Base-by-base conservation (phyloP, 2,113 vertebrate species). In the Sylvilagus bachmani region DNA sequence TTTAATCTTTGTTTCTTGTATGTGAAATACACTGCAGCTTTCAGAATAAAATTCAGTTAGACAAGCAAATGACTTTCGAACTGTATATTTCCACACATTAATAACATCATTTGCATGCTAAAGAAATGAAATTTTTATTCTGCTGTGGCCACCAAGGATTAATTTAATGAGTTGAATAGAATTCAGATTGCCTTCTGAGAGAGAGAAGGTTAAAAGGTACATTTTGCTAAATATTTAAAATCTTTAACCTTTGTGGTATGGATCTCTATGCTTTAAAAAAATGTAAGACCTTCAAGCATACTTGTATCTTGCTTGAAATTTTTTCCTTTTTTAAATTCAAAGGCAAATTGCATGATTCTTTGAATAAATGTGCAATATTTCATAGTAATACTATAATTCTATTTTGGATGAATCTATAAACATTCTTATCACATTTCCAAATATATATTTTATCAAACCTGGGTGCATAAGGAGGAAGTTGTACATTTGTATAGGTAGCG, bases 221-320 rank as follows among this genome's bases (percentile, higher is more conserved):
- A 98, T 97, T 97, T 97, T 98, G 70, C 93, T 98, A 98, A 98
- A 98, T 98, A 98, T 98, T 98, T 98, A 97, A 98, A 98, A 93
- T 98, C 90, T 97, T 98, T 98, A 98, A 95, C 88, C 91, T 97
- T 97, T 97, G 93, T 88, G 2, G 64, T 95, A 73, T 93, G 90
- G 86, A 97, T 89, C 82, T 77, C 93, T 78, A 89, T 95, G 89
- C 97, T 96, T 96, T 2, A 49, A 90, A 75, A 78, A 5, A 0
- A 73, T 78, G 73, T 17, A 86, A 33, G 14, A 94, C 93, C 21
- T 93, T 6, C 95, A 14, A 95, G 29, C 13, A 94, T 75, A 94
- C 38, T 58, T 96, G 85, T 71, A 96, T 82, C 87, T 97, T 93
- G 16, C 80, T 96, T 97, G 36, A 96, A 97, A 91, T 83, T 64